A percentile compares a stretch with the other conserved stretches of the same genome.
These are phyloP conservation scores for Abrostola tripartita DNA, from an alignment of 2,888 invertebrate species.

Conservation along the genomic window DNA sequence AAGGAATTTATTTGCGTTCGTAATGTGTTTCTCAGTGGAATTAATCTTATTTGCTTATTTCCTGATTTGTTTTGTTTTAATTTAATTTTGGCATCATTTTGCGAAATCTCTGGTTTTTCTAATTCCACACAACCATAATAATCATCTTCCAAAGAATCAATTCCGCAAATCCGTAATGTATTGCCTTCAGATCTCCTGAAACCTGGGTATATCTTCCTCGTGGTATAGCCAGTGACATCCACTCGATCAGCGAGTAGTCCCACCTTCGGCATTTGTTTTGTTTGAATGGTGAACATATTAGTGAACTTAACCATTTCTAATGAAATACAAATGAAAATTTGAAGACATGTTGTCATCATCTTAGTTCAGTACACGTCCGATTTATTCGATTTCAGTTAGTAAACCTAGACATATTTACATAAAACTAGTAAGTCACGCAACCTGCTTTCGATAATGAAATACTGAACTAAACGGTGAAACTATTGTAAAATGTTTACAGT, in stretches of 20 bases:
- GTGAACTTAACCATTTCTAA: background rate
- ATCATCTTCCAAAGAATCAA: constrained; percentile 19
- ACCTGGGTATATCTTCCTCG: too few relatives aligned
- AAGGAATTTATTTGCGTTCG: too few relatives aligned
- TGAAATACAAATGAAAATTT: background rate
- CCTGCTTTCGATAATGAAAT: background rate
- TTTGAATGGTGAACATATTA: background rate
- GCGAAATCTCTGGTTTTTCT: background rate
- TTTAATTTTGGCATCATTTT: too few relatives aligned
- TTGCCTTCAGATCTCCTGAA: background rate
- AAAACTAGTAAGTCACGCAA: too few relatives aligned
- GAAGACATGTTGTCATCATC: background rate
- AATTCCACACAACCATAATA: constrained; percentile 12
- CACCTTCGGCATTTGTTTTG: background rate
- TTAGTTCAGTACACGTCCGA: background rate
- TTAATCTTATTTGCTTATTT: too few relatives aligned
- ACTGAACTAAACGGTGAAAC: background rate
- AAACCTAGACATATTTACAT: too few relatives aligned
- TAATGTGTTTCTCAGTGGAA: too few relatives aligned
- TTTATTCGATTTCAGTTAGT: background rate
- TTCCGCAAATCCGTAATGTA: constrained; percentile 8
- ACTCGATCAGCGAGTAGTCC: background rate
- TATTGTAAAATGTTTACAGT: background rate
- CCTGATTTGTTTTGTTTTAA: too few relatives aligned
- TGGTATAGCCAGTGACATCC: background rate